Evolutionary conservation across 1,140 invertebrate genomes (phyloP).

Genomic region (Drosophila lacteicornis): DNA sequence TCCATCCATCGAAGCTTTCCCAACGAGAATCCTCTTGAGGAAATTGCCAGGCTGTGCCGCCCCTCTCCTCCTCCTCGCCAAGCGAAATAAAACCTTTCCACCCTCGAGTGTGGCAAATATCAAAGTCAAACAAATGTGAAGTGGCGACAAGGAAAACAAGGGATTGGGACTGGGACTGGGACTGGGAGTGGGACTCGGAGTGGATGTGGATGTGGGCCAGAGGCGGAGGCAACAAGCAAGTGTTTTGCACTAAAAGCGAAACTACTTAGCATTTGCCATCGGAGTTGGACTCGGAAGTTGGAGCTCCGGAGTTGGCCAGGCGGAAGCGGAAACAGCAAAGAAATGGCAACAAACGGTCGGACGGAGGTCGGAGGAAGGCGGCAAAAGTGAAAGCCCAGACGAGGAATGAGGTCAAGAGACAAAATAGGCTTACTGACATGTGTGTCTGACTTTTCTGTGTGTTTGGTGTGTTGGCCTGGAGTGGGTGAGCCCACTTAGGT

Average conservation of each 20-base stretch:
- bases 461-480: slow-evolving; percentile 11
- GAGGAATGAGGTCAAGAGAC: slow-evolving; percentile 65
- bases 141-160: slow-evolving; percentile 30
- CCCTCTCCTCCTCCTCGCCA: not conserved
- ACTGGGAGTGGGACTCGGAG: not conserved
- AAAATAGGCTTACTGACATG: slow-evolving; percentile 74
- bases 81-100: slow-evolving; percentile 24
- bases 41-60: slow-evolving; percentile 23
- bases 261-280: slow-evolving; percentile 75
- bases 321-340: slow-evolving; percentile 55
- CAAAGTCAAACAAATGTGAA: slow-evolving; percentile 65
- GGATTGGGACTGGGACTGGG: not conserved
- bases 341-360: slow-evolving; percentile 17
- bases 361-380: not conserved
- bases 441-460: slow-evolving; percentile 38
- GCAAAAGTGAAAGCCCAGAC: slow-evolving; percentile 56
- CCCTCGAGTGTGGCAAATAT: slow-evolving; percentile 55
- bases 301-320: slow-evolving; percentile 26
- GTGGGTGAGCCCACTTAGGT: slow-evolving; percentile 7
- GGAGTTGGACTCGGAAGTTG: slow-evolving; percentile 17
- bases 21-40: slow-evolving; percentile 36
- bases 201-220: not conserved
- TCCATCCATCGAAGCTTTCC: slow-evolving; percentile 5
- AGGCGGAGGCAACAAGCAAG: slow-evolving; percentile 28
- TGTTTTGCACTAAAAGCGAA: slow-evolving; percentile 80